phyloP scores from a whole-genome alignment of 2,888 invertebrate species.

The Leistus spinibarbis region DNA sequence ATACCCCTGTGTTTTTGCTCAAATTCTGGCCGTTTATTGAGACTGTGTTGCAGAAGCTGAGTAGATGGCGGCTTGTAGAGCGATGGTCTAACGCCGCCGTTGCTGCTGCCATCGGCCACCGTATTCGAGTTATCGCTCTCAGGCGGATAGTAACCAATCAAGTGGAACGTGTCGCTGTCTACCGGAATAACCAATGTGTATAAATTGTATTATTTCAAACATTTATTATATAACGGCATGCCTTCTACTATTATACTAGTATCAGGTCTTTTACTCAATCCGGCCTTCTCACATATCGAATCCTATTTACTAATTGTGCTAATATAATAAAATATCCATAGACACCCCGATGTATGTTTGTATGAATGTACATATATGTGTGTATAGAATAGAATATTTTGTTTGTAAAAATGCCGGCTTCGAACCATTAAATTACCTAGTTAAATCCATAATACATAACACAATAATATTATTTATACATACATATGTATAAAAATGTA shows the following conservation, averaged over 20 bases:
- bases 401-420: background rate
- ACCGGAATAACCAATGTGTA: constrained; percentile 16
- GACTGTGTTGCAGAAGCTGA: constrained; percentile 44
- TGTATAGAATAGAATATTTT: background rate
- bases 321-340: too few species aligned
- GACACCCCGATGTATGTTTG: too few species aligned
- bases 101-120: constrained; percentile 50
- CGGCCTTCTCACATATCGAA: too few species aligned
- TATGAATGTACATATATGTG: background rate
- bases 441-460: too few species aligned
- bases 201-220: background rate
- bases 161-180: constrained; percentile 55
- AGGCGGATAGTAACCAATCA: constrained; percentile 56
- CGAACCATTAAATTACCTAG: background rate
- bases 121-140: constrained; percentile 53
- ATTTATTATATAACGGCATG: background rate
- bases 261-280: too few species aligned
- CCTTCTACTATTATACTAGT: background rate
- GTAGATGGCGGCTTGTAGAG: constrained; percentile 37
- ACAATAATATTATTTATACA: background rate
- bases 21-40: constrained; percentile 41
- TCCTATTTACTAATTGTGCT: too few species aligned
- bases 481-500: background rate
- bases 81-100: constrained; percentile 42
- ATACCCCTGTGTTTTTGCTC: constrained; percentile 45